Evolutionary conservation across 2,797 vertebrate species (phyloP).

Genomic region (Chanos chanos): DNA sequence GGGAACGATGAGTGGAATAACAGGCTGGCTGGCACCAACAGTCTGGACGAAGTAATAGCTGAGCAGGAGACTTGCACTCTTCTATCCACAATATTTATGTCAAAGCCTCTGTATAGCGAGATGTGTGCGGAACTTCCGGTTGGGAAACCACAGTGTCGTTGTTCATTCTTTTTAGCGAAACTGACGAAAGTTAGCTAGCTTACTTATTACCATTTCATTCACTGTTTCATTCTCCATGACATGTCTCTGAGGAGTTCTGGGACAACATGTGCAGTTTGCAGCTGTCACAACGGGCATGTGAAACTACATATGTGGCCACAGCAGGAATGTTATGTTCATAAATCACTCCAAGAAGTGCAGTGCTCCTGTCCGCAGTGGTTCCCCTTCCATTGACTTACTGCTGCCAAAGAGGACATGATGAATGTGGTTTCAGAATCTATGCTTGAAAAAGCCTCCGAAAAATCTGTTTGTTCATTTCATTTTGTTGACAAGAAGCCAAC

Average conservation of each 20-base stretch:
- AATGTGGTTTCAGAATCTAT: background rate
- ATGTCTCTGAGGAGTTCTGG: constrained; percentile 4
- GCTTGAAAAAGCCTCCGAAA: background rate
- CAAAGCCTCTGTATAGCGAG: no score
- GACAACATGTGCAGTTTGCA: constrained; percentile 1
- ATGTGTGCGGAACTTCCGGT: background rate
- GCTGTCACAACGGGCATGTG: background rate
- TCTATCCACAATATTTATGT: no score
- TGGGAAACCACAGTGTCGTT: no score
- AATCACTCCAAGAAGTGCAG: no score
- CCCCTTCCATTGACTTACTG: background rate
- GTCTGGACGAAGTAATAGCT: no score
- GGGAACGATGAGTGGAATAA: no score
- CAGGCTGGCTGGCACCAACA: no score
- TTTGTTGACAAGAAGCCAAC: constrained; percentile 7
- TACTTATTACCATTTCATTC: background rate
- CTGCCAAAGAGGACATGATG: background rate
- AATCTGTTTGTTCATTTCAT: background rate
- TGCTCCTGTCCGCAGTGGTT: background rate
- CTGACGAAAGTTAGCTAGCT: background rate
- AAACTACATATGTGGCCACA: constrained; percentile 4
- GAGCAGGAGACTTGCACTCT: no score
- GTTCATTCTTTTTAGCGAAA: background rate
- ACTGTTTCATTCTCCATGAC: no score
- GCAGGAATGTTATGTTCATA: background rate